Conservation (phyloP, 1,140 invertebrate genomes). For the Mya arenaria region DNA sequence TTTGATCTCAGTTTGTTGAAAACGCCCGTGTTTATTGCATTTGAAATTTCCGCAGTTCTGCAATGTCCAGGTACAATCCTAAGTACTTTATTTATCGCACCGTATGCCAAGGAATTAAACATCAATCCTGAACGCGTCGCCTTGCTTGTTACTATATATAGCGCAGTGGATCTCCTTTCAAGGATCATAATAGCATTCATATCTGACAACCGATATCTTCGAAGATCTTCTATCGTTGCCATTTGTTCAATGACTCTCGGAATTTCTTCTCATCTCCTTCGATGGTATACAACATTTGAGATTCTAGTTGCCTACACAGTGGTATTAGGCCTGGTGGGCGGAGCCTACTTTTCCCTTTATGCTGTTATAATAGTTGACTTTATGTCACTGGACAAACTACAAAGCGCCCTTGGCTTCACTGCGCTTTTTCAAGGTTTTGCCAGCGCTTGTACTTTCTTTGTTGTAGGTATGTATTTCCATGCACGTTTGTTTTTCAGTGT, state of each 20-base stretch:
- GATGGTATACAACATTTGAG: not conserved
- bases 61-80: conserved; percentile 1
- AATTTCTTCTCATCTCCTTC: not conserved
- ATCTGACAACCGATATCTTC: not conserved
- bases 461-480: conserved; percentile 34
- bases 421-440: conserved; percentile 22
- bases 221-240: conserved; percentile 12
- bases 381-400: conserved; percentile 2
- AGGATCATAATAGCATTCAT: conserved; percentile 12
- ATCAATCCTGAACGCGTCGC: not conserved
- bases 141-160: not conserved
- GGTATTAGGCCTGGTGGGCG: not conserved
- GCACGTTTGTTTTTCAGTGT: no score
- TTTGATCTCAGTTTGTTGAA: conserved; percentile 12
- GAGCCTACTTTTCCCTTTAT: conserved; percentile 27
- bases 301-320: not conserved
- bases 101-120: conserved; percentile 28
- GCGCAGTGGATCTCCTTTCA: conserved; percentile 1
- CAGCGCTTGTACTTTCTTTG: conserved; percentile 7
- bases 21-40: conserved; percentile 3
- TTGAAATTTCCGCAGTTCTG: not conserved
- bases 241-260: not conserved
- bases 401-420: conserved; percentile 10
- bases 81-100: not conserved
- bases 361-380: conserved; percentile 28